These are phyloP conservation scores for Ephestia elutella DNA, from an alignment of 1,140 invertebrate genomes.

Conservation along the genomic window DNA sequence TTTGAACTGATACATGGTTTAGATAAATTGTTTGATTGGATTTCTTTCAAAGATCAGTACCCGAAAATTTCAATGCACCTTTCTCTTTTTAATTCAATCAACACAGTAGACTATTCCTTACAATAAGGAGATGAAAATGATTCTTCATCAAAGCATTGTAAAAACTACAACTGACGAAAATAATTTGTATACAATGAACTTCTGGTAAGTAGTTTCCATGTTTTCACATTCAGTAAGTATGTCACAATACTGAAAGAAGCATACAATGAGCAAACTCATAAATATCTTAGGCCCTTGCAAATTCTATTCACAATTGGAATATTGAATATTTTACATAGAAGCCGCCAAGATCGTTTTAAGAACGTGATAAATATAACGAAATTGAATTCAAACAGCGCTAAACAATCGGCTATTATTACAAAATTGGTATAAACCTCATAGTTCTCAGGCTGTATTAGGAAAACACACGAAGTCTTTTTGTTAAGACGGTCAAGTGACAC, in stretches of 20 bases:
- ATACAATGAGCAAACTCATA: background rate
- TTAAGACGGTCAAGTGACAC: constrained; percentile 9
- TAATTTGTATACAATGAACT: no score
- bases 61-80: no score
- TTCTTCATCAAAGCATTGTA: no score
- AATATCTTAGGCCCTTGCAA: background rate
- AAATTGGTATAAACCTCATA: constrained; percentile 27
- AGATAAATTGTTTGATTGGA: no score
- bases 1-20: no score
- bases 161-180: no score
- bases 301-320: constrained; percentile 2
- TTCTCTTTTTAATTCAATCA: no score
- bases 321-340: constrained; percentile 14
- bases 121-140: background rate
- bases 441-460: constrained; percentile 36
- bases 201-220: no score
- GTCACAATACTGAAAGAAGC: background rate
- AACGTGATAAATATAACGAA: constrained; percentile 26
- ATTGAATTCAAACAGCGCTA: constrained; percentile 28
- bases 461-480: constrained; percentile 25
- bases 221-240: background rate
- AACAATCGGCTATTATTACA: constrained; percentile 38
- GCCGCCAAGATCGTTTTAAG: constrained; percentile 8
- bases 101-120: background rate
- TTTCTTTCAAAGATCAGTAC: no score